Conservation (phyloP, 2,888 invertebrate genomes). For the Ceraclea dissimilis region DNA sequence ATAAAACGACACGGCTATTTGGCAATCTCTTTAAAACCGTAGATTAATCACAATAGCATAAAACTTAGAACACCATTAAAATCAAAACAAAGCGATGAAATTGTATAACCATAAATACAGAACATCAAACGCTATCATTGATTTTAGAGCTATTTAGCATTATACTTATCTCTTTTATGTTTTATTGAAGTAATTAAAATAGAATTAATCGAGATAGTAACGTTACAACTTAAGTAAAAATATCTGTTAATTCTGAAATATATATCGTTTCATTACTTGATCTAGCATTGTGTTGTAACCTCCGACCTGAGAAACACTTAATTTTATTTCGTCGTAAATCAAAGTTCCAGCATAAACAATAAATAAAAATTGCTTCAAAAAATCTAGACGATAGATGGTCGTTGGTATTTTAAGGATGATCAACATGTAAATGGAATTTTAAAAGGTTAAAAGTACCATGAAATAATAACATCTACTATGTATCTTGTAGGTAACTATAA, state of each 20-base stretch:
- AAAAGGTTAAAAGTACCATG: too few relatives aligned
- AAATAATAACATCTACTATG: too few relatives aligned
- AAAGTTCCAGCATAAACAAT: background rate
- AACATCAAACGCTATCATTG: background rate
- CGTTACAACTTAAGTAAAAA: background rate
- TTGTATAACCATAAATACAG: background rate
- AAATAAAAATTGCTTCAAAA: too few relatives aligned
- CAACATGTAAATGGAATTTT: too few relatives aligned
- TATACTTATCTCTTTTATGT: background rate
- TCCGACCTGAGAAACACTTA: background rate
- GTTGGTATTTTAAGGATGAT: too few relatives aligned
- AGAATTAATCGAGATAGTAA: background rate
- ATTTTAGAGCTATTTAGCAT: background rate
- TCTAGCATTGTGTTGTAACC: background rate
- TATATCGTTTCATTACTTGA: too few relatives aligned
- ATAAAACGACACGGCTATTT: too few relatives aligned
- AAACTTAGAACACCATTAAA: too few relatives aligned
- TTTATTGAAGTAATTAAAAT: slow-evolving; percentile 2
- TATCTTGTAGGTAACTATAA: too few relatives aligned
- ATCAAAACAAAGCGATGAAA: background rate
- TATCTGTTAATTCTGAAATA: background rate
- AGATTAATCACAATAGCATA: too few relatives aligned
- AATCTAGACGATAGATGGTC: too few relatives aligned
- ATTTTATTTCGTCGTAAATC: slow-evolving; percentile 1
- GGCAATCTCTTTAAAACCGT: too few relatives aligned